Percentiles rank a stretch among this genome's conserved stretches.
phyloP scores from a whole-genome alignment of 1,140 invertebrate genomes.

The Plectrocnemia conspersa region DNA sequence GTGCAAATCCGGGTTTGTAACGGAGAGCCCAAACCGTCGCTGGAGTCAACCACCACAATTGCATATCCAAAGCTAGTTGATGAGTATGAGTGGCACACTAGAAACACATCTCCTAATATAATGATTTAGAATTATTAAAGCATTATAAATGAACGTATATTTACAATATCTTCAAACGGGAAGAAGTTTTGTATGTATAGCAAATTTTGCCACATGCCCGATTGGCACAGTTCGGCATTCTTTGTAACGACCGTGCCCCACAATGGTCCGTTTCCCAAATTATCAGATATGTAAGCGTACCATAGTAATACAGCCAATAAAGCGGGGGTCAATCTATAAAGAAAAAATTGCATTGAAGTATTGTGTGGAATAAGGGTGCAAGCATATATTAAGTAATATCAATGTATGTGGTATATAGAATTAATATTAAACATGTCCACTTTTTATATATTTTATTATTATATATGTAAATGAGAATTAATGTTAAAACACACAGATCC shows the following conservation, averaged over 20 bases:
- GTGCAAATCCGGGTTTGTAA: conserved; percentile 51
- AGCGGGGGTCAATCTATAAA: conserved; percentile 61
- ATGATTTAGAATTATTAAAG: neutral
- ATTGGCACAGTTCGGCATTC: conserved; percentile 61
- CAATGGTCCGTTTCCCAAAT: conserved; percentile 62
- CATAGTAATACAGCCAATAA: conserved; percentile 62
- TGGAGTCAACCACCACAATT: conserved; percentile 69
- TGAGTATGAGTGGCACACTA: conserved; percentile 67
- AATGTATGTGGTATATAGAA: too few species aligned
- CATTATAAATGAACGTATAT: conserved; percentile 21
- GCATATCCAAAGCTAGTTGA: conserved; percentile 76
- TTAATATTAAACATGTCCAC: too few species aligned
- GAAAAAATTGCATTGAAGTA: too few species aligned
- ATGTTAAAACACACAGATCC: too few species aligned
- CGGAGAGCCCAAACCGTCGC: conserved; percentile 64
- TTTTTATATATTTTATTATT: too few species aligned
- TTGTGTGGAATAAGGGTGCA: too few species aligned
- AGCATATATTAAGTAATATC: too few species aligned
- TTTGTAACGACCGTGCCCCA: conserved; percentile 60
- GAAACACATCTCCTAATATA: conserved; percentile 30
- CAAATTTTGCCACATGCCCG: conserved; percentile 65
- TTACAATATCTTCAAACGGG: conserved; percentile 67
- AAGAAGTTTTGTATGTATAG: conserved; percentile 68
- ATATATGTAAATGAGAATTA: too few species aligned
- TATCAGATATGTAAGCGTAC: conserved; percentile 65